These are phyloP conservation scores for Siniperca obscura DNA, from an alignment of 2,797 vertebrate genomes.

Conservation along the genomic window DNA sequence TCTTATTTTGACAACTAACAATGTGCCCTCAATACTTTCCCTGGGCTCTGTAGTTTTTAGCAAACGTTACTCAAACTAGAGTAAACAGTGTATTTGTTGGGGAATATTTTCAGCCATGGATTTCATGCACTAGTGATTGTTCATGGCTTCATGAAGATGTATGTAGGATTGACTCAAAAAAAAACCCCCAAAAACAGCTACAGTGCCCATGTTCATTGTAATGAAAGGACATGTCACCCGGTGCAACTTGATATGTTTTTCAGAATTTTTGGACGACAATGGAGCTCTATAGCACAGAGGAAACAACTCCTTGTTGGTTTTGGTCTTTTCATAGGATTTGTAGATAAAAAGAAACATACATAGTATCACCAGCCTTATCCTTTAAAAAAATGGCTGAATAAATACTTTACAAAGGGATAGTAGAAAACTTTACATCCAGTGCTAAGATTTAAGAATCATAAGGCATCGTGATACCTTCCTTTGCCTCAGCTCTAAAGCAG, in stretches of 20 bases:
- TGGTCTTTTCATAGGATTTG: neutral
- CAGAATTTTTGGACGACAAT: neutral
- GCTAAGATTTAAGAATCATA: neutral
- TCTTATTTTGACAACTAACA: neutral
- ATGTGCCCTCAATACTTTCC: too few species aligned
- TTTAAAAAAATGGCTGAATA: neutral
- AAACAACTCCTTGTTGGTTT: neutral
- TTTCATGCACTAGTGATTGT: too few species aligned
- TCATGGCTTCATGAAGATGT: neutral
- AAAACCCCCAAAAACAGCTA: too few species aligned
- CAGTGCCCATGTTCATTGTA: neutral
- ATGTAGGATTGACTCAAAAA: neutral
- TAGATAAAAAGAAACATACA: neutral
- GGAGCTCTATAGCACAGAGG: neutral
- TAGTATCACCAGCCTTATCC: neutral
- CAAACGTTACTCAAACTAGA: too few species aligned
- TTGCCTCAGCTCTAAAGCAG: neutral
- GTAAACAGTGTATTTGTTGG: too few species aligned
- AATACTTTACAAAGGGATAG: neutral
- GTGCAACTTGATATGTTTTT: neutral
- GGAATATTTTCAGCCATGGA: too few species aligned
- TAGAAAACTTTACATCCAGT: neutral
- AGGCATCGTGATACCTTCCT: neutral
- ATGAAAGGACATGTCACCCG: neutral
- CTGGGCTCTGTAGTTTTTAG: too few species aligned